These are phyloP conservation scores for Ceratosolen fusciceps DNA, from an alignment of 1,140 invertebrate genomes.

Conservation along the genomic window DNA sequence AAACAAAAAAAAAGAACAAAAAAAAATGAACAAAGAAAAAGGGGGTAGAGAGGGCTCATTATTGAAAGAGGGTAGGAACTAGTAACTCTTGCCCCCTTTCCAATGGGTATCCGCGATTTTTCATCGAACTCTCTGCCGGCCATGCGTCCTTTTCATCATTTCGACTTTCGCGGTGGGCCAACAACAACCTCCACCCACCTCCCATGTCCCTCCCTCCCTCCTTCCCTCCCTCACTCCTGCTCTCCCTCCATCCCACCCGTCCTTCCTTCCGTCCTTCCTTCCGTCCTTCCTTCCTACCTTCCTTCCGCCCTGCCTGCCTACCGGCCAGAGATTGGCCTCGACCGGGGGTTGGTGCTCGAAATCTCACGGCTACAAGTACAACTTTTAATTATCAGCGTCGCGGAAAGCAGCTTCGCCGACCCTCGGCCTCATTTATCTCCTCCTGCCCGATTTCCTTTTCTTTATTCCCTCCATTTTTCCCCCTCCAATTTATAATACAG, in stretches of 20 bases:
- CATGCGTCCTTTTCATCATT: constrained; percentile 49
- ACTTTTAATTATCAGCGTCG: constrained; percentile 51
- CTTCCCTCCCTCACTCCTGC: not conserved
- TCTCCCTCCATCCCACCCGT: not conserved
- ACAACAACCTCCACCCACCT: not conserved
- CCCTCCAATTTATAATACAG: too few species aligned
- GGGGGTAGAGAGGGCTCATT: constrained; percentile 19
- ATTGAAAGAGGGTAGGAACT: too few species aligned
- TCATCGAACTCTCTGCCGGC: constrained; percentile 47
- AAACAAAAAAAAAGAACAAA: not conserved
- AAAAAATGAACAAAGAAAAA: not conserved
- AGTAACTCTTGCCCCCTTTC: constrained; percentile 44
- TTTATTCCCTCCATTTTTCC: too few species aligned
- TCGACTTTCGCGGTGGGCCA: constrained; percentile 18
- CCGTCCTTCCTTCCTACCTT: not conserved
- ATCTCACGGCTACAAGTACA: constrained; percentile 30
- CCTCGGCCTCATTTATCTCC: constrained; percentile 21
- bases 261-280: not conserved
- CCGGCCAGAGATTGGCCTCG: constrained; percentile 43
- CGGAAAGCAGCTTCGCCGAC: constrained; percentile 25
- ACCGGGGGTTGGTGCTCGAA: constrained; percentile 2
- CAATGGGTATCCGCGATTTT: constrained; percentile 41
- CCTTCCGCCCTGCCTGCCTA: too few species aligned
- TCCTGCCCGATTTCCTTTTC: not conserved
- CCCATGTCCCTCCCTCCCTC: not conserved